Evolutionary conservation across 2,888 invertebrate species (phyloP), one percentile per base, ranked within the genome.

Genomic region (Watsonalla binaria): DNA sequence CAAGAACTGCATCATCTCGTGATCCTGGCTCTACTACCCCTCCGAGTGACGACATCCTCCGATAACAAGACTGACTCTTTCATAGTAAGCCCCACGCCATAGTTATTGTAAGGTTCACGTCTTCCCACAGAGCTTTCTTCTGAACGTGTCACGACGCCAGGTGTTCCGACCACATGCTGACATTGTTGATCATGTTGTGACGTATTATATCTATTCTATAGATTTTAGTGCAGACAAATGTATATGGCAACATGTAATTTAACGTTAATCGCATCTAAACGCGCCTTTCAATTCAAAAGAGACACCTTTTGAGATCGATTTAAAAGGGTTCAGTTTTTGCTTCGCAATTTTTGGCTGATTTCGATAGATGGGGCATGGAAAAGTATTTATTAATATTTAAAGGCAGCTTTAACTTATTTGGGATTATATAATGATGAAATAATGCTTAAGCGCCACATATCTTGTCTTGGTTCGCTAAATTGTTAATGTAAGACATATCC

Each of bases 1-100:
- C 74, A 96, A 96, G 76, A 96, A 96, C 84, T 96, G 96, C 84
- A 94, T 96, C 69, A 94, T 96, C 79, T 96, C 96, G 91, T 96
- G 96, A 96, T 95, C 80, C 62, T 76, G 83, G 85, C 72, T 78
- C 58, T 69, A 66, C 51, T 47, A 66, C 61, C 73, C 76, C 78
- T 73, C 80, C 80, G 76, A 81, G 80, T 78, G 84, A 86, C 80
- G 72, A 67, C 82, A 72, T 84, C 87, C 89, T 89, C 90, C 89
- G 88, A 89, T 74, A 61, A 76, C 76, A 90, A 90, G 90, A 90
- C 90, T 90, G 90, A 90, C 78, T 84, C 80, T 81, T 81, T 79
- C 76, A 80, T 86, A 86, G 73, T 77, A 69, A 85, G 75, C 78
- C 76, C 77, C 70, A 70, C 76, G 89, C 89, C 89, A 88, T 88